Evolutionary conservation across 2,797 vertebrate genomes (phyloP), one percentile per base, ranked within the genome.

Genomic region (Spinibarbus caldwelli): DNA sequence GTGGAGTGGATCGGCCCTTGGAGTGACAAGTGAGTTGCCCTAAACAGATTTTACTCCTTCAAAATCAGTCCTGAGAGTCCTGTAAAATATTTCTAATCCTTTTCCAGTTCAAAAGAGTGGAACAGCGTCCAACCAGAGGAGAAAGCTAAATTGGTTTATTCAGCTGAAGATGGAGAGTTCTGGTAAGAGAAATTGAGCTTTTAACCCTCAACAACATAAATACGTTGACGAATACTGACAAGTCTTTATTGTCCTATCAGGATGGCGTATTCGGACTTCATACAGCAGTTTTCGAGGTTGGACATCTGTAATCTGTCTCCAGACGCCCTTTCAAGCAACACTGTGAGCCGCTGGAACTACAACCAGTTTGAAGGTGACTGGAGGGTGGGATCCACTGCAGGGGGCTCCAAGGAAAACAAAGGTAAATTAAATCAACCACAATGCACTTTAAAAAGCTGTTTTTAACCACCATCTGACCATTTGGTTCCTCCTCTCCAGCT

Each of bases 1-100:
- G 95, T 96, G 93, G 97, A 99, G 91, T 99, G 98, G 97, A 96
- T 89, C 0, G 97, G 97, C 85, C 90, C 97, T 68, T 99, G 97
- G 97, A 96, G 97, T 78, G 97, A 99, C 82, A 87, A 93, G 97
- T 98, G 93, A 86, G 94, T 38, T 64, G n/a, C n/a, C n/a, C 15
- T 11, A 64, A 59, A 59, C 12, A 21, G 21, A 1, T 64, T 3
- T 57, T 52, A 2, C 19, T 52, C 1, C 2, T 52, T 75, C 47
- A 75, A 49, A 17, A 21, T 75, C 17, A 23, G 72, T 52, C 10
- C 2, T 14, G 5, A 49, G 2, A 34, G 17, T 11, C 43, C 6
- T 62, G 4, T 59, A 29, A 78, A 45, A 78, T 59, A 29, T 67
- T 14, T 47, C 54, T 52, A 0, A 52, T 31, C 67, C 1, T 11